These are phyloP conservation scores for Dendropsophus ebraccatus DNA, from an alignment of 2,113 vertebrate species.

Conservation along the genomic window DNA sequence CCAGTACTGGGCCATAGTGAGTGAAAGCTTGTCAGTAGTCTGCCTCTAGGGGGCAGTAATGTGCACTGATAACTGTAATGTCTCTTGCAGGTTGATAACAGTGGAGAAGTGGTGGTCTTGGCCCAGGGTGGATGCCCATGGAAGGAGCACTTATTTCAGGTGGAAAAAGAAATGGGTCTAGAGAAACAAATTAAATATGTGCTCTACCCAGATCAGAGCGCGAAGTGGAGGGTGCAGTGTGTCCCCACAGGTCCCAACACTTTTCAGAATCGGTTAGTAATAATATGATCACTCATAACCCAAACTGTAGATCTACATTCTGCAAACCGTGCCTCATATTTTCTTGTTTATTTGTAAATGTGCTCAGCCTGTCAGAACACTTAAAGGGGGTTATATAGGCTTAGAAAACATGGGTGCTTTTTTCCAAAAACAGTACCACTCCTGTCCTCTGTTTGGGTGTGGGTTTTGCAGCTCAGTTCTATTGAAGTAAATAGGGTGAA, in stretches of 20 bases:
- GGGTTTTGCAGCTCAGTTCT: too few species aligned
- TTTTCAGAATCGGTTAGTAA: constrained; percentile 85
- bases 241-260: constrained; percentile 82
- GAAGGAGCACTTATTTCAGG: constrained; percentile 89
- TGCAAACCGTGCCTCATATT: neutral
- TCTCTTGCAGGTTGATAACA: constrained; percentile 79
- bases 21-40: neutral
- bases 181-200: constrained; percentile 79
- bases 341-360: too few species aligned
- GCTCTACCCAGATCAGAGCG: constrained; percentile 81
- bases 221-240: constrained; percentile 92
- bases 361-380: too few species aligned
- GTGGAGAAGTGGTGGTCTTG: constrained; percentile 83
- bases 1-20: neutral
- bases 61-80: neutral
- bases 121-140: constrained; percentile 87
- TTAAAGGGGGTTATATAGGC: too few species aligned
- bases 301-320: neutral
- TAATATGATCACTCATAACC: neutral
- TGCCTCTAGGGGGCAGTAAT: constrained; percentile 1
- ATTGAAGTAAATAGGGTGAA: too few species aligned
- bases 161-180: constrained; percentile 81
- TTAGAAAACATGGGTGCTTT: too few species aligned
- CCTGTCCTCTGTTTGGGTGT: too few species aligned
- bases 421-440: too few species aligned